Base-by-base conservation (phyloP, 92 coral and sea anemone species). In the Micromussa lordhowensis region DNA sequence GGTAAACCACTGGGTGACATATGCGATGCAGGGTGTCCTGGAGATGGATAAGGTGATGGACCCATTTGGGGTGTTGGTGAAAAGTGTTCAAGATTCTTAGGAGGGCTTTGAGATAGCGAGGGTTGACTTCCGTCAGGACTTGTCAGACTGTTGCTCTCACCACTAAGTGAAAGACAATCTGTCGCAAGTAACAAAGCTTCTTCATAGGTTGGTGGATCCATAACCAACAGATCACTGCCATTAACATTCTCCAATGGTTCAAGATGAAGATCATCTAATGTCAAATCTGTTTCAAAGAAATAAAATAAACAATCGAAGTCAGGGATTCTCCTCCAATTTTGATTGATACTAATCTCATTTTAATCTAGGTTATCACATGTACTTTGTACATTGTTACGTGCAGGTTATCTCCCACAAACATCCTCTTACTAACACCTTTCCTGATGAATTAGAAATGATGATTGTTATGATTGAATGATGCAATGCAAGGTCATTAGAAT, bases 91-190 rank as follows among this genome's bases (percentile, higher is more conserved):
- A 92, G 90, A 54, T 80, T 84, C n/a, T 88, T 88, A 13, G 96
- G 96, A 66, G 96, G 94, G 34, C 90, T 91, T 80, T 88, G 96
- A 32, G 94, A 80, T 32, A 80, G 28, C 0, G 94, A 88, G 9
- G 78, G 59, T 22, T 89, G 93, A 78, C 96, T 93, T 19, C 96
- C 96, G 31, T 91, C 93, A 16, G 95, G 98, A 48, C 98, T 95
- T 78, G 93, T 81, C 36, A 94, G 68, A 3, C 95, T 90, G 4
- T 90, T 75, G 11, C 86, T 86, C 16, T 93, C 94, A 87, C 79
- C 69, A 36, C 82, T 48, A 31, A 83, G 70, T 31, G 98, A 87
- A 30, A 95, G 88, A 32, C 92, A 93, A 28, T 93, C 96, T 48
- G 91, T 89, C 30, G 93, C 95, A 15, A 95, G 92, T 19, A 88